A percentile compares a stretch with the other conserved stretches of the same genome.
phyloP scores from a whole-genome alignment of 2,888 invertebrate genomes.

The Limulus polyphemus region DNA sequence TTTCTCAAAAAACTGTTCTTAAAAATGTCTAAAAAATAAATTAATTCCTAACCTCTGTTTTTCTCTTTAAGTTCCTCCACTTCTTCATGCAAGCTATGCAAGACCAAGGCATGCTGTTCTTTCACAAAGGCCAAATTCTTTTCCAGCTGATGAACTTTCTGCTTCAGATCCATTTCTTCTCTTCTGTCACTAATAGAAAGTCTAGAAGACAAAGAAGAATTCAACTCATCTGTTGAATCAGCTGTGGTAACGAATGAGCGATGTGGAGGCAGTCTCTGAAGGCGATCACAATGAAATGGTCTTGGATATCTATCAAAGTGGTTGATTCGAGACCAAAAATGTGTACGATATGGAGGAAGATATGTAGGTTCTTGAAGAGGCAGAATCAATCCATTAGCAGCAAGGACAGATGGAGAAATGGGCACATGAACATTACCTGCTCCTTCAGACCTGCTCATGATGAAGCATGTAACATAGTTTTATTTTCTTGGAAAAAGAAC shows the following conservation, averaged over 20 bases:
- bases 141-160: slow-evolving; percentile 18
- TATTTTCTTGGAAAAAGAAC: no score
- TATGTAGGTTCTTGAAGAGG: no score
- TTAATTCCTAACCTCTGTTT: slow-evolving; percentile 13
- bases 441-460: no score
- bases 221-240: slow-evolving; percentile 4
- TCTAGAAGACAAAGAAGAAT: background rate
- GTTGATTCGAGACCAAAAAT: no score
- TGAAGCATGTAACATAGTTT: no score
- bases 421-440: no score
- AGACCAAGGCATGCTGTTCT: slow-evolving; percentile 19
- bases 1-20: no score
- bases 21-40: background rate
- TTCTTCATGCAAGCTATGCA: slow-evolving; percentile 19
- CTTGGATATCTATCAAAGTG: no score
- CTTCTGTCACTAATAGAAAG: no score
- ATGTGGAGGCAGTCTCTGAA: slow-evolving; percentile 14
- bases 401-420: no score
- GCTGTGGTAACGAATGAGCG: slow-evolving; percentile 13
- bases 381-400: no score
- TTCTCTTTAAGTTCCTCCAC: slow-evolving; percentile 19
- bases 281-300: slow-evolving; percentile 16
- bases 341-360: no score
- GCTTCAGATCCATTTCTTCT: slow-evolving; percentile 8
- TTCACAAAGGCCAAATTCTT: slow-evolving; percentile 20